phyloP scores from a whole-genome alignment of 2,113 vertebrate species.

The Brevimyrus niger region DNA sequence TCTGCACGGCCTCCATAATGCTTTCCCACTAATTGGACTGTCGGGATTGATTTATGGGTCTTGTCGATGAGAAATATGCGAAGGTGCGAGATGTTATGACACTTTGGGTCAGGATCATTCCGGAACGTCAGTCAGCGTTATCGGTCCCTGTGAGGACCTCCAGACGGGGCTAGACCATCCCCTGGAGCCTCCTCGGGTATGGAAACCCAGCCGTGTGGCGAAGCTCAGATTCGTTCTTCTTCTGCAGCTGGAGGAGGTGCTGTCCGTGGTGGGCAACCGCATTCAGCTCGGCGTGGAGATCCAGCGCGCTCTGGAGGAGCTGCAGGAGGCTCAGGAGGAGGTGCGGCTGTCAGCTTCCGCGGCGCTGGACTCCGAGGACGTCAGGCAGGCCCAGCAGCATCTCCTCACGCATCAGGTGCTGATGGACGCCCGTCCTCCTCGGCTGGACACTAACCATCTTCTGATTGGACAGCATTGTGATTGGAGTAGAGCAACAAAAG shows the following conservation, averaged over 20 bases:
- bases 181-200: background rate
- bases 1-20: background rate
- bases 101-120: background rate
- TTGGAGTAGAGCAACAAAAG: background rate
- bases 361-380: constrained; percentile 72
- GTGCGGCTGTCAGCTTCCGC: constrained; percentile 65
- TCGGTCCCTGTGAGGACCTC: background rate
- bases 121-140: background rate
- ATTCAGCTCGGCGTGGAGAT: constrained; percentile 74
- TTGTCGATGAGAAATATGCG: background rate
- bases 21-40: background rate
- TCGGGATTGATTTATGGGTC: background rate
- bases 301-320: constrained; percentile 66
- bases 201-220: background rate
- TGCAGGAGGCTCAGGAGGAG: constrained; percentile 67
- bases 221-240: background rate
- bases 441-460: background rate
- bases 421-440: background rate
- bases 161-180: background rate
- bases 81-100: background rate
- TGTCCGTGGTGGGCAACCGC: constrained; percentile 63
- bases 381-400: constrained; percentile 76
- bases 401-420: constrained; percentile 82
- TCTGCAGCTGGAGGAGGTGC: constrained; percentile 65
- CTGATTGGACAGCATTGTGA: background rate